Evolutionary conservation across 2,113 vertebrate genomes (phyloP).

Genomic region (Piprites chloris): DNA sequence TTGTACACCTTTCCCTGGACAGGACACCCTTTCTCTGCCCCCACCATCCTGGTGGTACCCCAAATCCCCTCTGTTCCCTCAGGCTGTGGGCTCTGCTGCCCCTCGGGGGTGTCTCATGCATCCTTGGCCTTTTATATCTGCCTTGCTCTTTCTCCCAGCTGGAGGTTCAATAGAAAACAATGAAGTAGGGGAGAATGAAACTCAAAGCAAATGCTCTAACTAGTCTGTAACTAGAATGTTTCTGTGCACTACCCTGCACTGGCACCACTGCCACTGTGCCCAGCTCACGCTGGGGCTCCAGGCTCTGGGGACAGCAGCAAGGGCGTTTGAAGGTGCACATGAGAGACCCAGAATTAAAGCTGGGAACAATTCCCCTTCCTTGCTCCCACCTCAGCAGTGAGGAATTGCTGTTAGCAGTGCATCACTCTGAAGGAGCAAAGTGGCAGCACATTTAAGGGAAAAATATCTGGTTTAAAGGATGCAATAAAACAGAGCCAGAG

Average conservation of each 20-base stretch:
- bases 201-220: not conserved
- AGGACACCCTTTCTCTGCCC: not conserved
- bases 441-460: slow-evolving; percentile 46
- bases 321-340: accelerated
- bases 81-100: not conserved
- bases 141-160: not conserved
- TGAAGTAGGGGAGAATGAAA: not conserved
- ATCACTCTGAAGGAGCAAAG: not conserved
- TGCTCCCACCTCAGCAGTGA: not conserved
- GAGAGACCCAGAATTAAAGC: not conserved
- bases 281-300: not conserved
- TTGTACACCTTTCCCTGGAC: not conserved
- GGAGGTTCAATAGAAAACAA: not conserved
- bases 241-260: not conserved
- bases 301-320: not conserved
- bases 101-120: accelerated
- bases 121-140: not conserved
- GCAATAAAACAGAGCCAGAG: slow-evolving; percentile 41
- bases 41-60: not conserved
- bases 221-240: not conserved
- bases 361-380: not conserved
- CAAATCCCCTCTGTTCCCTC: not conserved
- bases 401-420: not conserved
- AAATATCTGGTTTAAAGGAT: slow-evolving; percentile 48
- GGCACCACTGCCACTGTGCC: accelerated